Evolutionary conservation across 2,888 invertebrate genomes (phyloP).

Genomic region (Gandaritis pyraliata): DNA sequence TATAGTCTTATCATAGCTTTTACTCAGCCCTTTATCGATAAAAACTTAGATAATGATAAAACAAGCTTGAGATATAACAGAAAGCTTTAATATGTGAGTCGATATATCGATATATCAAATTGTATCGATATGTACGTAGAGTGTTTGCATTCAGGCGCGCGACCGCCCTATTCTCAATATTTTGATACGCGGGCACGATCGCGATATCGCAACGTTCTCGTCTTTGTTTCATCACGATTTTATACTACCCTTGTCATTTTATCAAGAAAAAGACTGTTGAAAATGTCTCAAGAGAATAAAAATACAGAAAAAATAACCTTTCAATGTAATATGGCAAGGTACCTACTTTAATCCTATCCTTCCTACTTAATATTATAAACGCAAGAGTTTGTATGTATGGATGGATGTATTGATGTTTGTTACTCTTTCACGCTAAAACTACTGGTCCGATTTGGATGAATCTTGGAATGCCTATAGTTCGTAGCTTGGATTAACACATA

Average conservation of each 20-base stretch:
- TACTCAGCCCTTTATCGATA: constrained; percentile 73
- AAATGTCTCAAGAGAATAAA: no score
- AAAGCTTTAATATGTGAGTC: constrained; percentile 74
- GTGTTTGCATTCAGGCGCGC: constrained; percentile 65
- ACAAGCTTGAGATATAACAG: constrained; percentile 78
- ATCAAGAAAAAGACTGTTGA: no score
- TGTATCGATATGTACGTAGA: constrained; percentile 46
- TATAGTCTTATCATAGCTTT: constrained; percentile 71
- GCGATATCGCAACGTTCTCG: constrained; percentile 31
- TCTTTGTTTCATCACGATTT: constrained; percentile 12
- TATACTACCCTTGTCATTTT: constrained; percentile 1
- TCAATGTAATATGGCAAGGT: no score
- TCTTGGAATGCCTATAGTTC: no score
- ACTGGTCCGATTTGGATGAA: no score
- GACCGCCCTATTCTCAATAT: constrained; percentile 50
- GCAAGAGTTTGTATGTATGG: no score
- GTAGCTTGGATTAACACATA: no score
- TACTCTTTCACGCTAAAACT: no score
- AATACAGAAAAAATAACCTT: no score
- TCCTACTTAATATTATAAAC: no score
- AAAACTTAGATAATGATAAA: constrained; percentile 71
- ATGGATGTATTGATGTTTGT: no score
- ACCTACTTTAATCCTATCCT: no score
- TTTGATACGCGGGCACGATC: constrained; percentile 27
- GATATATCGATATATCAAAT: constrained; percentile 55